These are phyloP conservation scores for Ceriagrion tenellum DNA, from an alignment of 2,888 invertebrate species.

Conservation along the genomic window DNA sequence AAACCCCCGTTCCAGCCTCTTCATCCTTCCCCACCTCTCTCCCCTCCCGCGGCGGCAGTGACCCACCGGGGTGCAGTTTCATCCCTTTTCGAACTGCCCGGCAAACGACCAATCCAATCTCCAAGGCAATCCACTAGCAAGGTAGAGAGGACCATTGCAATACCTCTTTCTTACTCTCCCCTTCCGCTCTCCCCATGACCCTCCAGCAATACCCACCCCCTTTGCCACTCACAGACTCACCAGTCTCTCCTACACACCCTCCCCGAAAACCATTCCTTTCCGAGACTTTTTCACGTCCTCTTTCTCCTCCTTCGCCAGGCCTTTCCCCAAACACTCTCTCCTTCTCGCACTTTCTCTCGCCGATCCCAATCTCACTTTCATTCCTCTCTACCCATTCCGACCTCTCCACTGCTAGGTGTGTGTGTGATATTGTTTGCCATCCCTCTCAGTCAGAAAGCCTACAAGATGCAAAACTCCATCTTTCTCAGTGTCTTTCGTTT, in stretches of 20 bases:
- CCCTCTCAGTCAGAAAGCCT: neutral
- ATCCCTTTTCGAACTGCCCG: slow-evolving; percentile 52
- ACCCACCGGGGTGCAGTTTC: slow-evolving; percentile 48
- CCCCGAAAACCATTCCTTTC: neutral
- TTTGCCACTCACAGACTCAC: neutral
- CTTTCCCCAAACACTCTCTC: neutral
- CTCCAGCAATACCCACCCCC: neutral
- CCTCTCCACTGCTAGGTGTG: neutral
- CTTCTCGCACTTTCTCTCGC: neutral
- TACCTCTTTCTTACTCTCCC: slow-evolving; percentile 7
- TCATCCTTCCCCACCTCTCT: neutral
- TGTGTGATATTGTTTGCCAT: too few relatives aligned
- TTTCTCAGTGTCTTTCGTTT: neutral
- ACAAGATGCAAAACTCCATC: neutral
- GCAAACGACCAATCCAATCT: slow-evolving; percentile 64
- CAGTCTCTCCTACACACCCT: neutral
- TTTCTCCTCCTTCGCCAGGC: neutral
- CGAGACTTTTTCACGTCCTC: neutral
- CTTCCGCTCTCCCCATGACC: neutral
- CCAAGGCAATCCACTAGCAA: slow-evolving; percentile 57
- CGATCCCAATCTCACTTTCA: neutral
- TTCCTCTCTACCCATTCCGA: neutral
- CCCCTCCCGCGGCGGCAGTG: neutral
- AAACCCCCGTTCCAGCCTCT: neutral
- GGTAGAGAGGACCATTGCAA: neutral